Evolutionary conservation across 2,113 vertebrate genomes (phyloP).

Genomic region (Cygnus buccinator): DNA sequence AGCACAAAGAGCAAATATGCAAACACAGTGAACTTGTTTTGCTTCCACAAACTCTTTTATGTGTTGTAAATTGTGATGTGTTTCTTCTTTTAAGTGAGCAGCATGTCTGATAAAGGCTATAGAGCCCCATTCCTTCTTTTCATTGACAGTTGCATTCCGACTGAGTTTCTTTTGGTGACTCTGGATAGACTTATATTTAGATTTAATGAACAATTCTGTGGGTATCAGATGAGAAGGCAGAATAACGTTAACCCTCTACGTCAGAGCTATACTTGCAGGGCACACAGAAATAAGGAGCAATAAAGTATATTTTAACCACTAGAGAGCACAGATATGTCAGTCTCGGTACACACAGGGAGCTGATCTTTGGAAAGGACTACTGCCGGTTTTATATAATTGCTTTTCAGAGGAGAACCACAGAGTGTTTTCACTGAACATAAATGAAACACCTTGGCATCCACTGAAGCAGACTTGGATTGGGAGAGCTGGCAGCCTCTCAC

Average conservation of each 20-base stretch:
- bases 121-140: neutral
- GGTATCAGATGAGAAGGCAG: neutral
- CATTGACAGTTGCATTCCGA: neutral
- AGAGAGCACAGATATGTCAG: slow-evolving; percentile 5
- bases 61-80: neutral
- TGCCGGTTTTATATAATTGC: neutral
- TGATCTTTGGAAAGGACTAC: slow-evolving; percentile 19
- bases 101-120: neutral
- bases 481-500: slow-evolving; percentile 48
- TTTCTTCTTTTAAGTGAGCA: neutral
- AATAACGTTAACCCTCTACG: neutral
- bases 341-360: neutral
- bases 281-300: neutral
- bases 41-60: neutral
- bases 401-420: slow-evolving; percentile 25
- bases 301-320: neutral
- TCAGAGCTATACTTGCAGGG: neutral
- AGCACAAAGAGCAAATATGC: neutral
- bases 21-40: neutral
- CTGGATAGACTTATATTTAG: neutral
- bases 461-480: neutral
- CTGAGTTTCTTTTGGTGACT: neutral
- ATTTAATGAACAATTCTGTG: neutral
- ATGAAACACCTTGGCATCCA: slow-evolving; percentile 66
- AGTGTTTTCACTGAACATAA: slow-evolving; percentile 27